A percentile compares a stretch with the other conserved stretches of the same genome.
Evolutionary conservation across 2,797 vertebrate genomes (phyloP).

Genomic region (Triplophysa yarkandensis): DNA sequence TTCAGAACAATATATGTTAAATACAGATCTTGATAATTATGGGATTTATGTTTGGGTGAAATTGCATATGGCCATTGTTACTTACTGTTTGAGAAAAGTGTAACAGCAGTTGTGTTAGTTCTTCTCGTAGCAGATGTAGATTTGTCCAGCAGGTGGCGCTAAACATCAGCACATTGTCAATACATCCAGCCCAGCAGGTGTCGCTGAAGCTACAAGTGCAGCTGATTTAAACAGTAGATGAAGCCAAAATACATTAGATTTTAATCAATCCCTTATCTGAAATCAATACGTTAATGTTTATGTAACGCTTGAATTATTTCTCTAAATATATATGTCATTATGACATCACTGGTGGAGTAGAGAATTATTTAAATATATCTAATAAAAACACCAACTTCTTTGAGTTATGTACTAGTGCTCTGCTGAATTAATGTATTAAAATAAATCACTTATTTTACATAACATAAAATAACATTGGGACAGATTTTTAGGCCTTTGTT

Average conservation of each 20-base stretch:
- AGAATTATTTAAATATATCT: no score
- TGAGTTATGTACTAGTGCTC: no score
- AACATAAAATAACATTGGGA: slow-evolving; percentile 35
- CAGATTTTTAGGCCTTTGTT: background rate
- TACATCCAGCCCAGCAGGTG: slow-evolving; percentile 15
- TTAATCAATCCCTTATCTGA: background rate
- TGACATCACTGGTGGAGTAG: no score
- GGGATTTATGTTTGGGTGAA: no score
- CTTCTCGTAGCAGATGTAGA: background rate
- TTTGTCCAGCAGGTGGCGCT: slow-evolving; percentile 17
- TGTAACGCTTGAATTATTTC: no score
- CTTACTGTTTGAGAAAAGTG: background rate
- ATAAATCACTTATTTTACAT: background rate
- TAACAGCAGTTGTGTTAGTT: background rate
- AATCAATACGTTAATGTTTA: no score
- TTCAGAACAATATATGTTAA: no score
- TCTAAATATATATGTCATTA: no score
- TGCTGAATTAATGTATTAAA: background rate
- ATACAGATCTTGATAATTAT: no score
- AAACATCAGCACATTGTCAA: background rate
- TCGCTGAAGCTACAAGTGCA: background rate
- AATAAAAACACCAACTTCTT: no score
- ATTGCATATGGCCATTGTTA: background rate
- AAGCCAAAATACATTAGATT: background rate
- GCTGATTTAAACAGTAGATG: background rate